Evolutionary conservation across 2,888 invertebrate species (phyloP), one percentile per base, ranked within the genome.

Genomic region (Ochropacha duplaris): DNA sequence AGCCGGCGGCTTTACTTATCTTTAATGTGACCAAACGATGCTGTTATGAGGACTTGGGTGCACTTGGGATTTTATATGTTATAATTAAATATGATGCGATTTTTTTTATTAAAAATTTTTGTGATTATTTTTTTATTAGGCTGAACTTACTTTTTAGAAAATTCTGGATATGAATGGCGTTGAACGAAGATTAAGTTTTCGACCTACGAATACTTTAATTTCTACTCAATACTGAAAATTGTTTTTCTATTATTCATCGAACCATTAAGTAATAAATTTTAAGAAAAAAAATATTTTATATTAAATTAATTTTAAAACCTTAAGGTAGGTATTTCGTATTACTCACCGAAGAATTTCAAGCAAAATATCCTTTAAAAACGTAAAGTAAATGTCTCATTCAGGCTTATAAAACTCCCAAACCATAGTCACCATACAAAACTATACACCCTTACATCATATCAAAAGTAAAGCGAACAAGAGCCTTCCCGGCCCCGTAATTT

Each of bases 1-100:
- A 88, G 77, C 85, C 88, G 88, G 84, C 83, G 78, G 19, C 64
- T 65, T 70, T 68, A 69, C 69, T 65, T 68, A 64, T 70, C 57
- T 66, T 64, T 72, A 71, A 71, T 79, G 84, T 73, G 76, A 80
- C 84, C 84, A 86, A 77, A 78, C 76, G 76, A 67, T 68, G 58
- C 60, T 56, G 59, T 68, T 67, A 61, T 59, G 57, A 64, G 78
- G 80, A 80, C 71, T 71, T 57, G 58, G 28, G 54, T 62, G 64
- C 64, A 54, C 61, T 63, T 64, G 60, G 57, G 61, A 55, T 57
- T 59, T 56, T 12, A 24, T 26, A n/a, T 22, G 50, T 26, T 14
- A 22, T 24, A 14, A 24, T 50, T 44, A 16, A 44, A 44, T 6
- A 19, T 44, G 2, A 44, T 44, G 44, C 8, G n/a, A n/a, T n/a